phyloP scores from a whole-genome alignment of 2,888 invertebrate species.

The Thumatha senex region DNA sequence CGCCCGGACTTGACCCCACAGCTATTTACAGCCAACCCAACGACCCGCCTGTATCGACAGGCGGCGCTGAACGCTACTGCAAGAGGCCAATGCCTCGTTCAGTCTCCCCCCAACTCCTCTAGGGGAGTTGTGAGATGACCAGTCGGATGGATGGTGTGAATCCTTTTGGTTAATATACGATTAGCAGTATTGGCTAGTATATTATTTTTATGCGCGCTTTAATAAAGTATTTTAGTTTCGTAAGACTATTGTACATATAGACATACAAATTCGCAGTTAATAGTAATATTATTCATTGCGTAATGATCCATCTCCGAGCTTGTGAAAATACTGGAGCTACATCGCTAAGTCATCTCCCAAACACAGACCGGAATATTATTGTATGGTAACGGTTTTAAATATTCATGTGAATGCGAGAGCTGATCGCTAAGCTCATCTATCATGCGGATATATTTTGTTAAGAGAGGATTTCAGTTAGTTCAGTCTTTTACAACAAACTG shows the following conservation, averaged over 20 bases:
- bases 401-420: constrained; percentile 28
- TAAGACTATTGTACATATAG: no score
- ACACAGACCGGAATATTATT: constrained; percentile 15
- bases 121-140: no score
- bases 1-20: no score
- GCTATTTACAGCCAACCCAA: no score
- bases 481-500: not conserved
- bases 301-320: constrained; percentile 11
- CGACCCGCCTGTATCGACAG: no score
- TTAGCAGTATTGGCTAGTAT: no score
- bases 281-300: constrained; percentile 43
- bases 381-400: constrained; percentile 23
- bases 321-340: constrained; percentile 42
- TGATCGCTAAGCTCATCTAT: constrained; percentile 22
- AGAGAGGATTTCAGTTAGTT: not conserved
- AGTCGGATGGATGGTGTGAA: not conserved
- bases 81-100: no score
- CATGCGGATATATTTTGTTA: constrained; percentile 19
- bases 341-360: constrained; percentile 35
- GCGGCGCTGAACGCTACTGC: no score
- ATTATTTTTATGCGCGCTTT: no score
- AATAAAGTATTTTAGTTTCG: no score
- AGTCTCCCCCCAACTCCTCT: no score
- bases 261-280: constrained; percentile 3
- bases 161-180: not conserved